Base-by-base conservation (phyloP, 1,140 invertebrate species). In the Oreohelix idahoensis region DNA sequence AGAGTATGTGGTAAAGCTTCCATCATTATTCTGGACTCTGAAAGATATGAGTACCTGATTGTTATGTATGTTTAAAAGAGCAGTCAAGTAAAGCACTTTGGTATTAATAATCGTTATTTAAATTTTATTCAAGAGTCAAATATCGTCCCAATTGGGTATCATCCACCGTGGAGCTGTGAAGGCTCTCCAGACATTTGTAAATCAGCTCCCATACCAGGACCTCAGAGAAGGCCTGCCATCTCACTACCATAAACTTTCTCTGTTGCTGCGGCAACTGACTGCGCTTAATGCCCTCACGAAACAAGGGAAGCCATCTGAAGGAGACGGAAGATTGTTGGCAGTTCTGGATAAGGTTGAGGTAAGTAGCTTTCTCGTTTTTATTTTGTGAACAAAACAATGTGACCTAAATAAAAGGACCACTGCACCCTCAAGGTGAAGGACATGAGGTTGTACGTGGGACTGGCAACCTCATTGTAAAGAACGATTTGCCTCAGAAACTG, bases 111-210 rank as follows among this genome's bases (percentile, higher is more conserved):
- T n/a, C n/a, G n/a, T n/a, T n/a, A n/a, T n/a, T n/a, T n/a, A n/a
- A n/a, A n/a, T n/a, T n/a, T 45, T 45, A 5, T 49, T 11, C 10
- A 81, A 91, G 90, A 89, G 86, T 76, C 89, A 89, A 53, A 83
- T 86, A 45, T 83, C 86, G 45, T 73, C 86, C 38, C 82, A 87
- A 36, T 80, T 91, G 63, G 86, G 85, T 15, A 86, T 87, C 10
- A 87, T 88, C 36, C 87, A 90, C 81, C 81, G 89, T 32, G 88
- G 87, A 10, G 88, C 88, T 8, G 86, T 89, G n/a, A 83, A 88
- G 69, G 83, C 88, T 0, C 85, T 91, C 20, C 90, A 91, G 83
- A 78, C 86, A 20, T 91, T 91, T 81, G 88, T 91, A 5, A 87
- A 86, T 63, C 86, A 89, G 42, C 82, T 91, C 1, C 89, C 89